phyloP scores from a whole-genome alignment of 2,113 vertebrate species.

The Candoia aspera region DNA sequence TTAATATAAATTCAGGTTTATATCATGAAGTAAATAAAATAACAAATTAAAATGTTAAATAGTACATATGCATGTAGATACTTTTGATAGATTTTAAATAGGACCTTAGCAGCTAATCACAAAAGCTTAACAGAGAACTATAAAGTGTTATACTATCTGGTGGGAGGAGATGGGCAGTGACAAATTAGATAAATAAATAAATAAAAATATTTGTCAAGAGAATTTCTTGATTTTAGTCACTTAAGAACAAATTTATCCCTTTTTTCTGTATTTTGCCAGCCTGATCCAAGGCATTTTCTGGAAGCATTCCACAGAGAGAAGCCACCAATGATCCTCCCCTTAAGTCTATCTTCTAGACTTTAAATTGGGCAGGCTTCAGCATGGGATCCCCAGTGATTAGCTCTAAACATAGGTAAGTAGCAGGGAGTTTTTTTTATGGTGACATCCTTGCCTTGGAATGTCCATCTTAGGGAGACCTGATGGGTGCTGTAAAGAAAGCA shows the following conservation, averaged over 20 bases:
- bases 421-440: too few relatives aligned
- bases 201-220: not conserved
- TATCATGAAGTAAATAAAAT: not conserved
- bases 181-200: too few relatives aligned
- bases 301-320: not conserved
- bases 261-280: not conserved
- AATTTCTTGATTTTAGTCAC: not conserved
- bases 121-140: not conserved
- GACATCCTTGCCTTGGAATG: not conserved
- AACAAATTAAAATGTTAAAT: not conserved
- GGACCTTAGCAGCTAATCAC: not conserved
- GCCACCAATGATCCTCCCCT: not conserved
- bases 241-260: not conserved
- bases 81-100: not conserved
- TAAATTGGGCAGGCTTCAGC: not conserved
- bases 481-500: not conserved
- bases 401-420: not conserved
- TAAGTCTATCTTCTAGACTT: not conserved
- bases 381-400: too few relatives aligned
- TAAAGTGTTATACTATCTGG: too few relatives aligned
- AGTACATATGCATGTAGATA: not conserved
- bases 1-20: not conserved
- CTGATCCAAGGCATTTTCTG: not conserved
- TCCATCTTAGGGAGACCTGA: too few relatives aligned
- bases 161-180: too few relatives aligned